These are phyloP conservation scores for Nasalis larvatus DNA, from an alignment of 2,113 vertebrate species.

Conservation along the genomic window DNA sequence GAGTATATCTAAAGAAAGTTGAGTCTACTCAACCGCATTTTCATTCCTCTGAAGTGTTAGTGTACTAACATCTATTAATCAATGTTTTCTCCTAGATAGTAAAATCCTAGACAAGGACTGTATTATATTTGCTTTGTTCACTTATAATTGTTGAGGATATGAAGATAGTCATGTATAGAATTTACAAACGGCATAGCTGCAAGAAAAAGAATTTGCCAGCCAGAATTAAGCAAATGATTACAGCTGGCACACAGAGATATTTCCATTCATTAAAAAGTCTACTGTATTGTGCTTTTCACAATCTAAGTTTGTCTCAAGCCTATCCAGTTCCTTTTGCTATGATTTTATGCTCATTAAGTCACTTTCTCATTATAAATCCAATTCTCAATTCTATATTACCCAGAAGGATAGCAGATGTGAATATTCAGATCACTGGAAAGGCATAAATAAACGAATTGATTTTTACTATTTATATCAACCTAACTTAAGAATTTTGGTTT, in stretches of 20 bases:
- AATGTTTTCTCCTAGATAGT: background rate
- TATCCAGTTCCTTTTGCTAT: background rate
- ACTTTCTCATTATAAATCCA: background rate
- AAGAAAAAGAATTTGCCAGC: background rate
- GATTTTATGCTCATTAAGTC: background rate
- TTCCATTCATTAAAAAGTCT: background rate
- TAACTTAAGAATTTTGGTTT: background rate
- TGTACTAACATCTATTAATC: background rate
- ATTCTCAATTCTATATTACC: background rate
- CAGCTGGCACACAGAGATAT: background rate
- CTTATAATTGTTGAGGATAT: background rate
- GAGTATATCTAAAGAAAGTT: background rate
- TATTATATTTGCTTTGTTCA: background rate
- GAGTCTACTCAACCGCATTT: background rate
- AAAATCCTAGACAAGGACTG: background rate
- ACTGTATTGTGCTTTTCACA: background rate
- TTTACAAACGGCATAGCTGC: background rate
- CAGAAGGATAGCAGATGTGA: background rate
- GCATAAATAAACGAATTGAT: background rate
- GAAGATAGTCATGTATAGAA: background rate
- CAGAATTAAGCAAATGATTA: background rate
- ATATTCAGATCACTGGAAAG: background rate
- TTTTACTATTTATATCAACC: background rate
- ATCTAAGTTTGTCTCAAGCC: background rate
- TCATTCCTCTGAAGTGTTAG: background rate